A percentile compares a stretch with the other conserved stretches of the same genome.
Conservation (phyloP, 2,888 invertebrate genomes). For the Chalcosyrphus nemorum region DNA sequence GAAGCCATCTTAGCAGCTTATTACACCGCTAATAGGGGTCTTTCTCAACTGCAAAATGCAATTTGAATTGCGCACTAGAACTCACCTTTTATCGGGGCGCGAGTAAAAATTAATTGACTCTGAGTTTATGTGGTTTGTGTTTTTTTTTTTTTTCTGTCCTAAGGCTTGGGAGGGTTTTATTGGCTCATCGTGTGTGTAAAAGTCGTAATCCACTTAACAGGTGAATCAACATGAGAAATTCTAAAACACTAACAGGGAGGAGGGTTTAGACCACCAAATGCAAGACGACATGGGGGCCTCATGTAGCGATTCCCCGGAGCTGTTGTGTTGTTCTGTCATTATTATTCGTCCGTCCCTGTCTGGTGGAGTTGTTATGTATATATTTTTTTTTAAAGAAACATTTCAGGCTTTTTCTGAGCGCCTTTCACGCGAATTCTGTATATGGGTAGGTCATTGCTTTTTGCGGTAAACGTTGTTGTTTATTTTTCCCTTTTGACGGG, state of each 20-base stretch:
- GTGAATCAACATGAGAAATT: slow-evolving; percentile 51
- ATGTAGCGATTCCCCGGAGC: slow-evolving; percentile 40
- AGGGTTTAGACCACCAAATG: too few relatives aligned
- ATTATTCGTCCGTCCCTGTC: slow-evolving; percentile 20
- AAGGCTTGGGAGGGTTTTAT: slow-evolving; percentile 7
- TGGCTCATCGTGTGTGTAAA: slow-evolving; percentile 43
- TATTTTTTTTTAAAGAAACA: background rate
- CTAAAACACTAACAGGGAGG: too few relatives aligned
- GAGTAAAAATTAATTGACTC: slow-evolving; percentile 44
- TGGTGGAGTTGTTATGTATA: slow-evolving; percentile 20
- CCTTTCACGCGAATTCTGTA: slow-evolving; percentile 35
- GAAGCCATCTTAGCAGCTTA: slow-evolving; percentile 12
- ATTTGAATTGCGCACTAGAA: background rate
- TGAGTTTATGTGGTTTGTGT: slow-evolving; percentile 4
- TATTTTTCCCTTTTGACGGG: slow-evolving; percentile 34
- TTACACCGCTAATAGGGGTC: slow-evolving; percentile 14
- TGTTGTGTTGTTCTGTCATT: slow-evolving; percentile 53
- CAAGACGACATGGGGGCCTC: slow-evolving; percentile 14
- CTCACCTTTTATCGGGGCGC: background rate
- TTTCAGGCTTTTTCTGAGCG: slow-evolving; percentile 1
- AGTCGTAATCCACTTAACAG: slow-evolving; percentile 66
- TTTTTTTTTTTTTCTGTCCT: slow-evolving; percentile 23
- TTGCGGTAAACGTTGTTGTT: slow-evolving; percentile 51
- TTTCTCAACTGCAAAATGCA: slow-evolving; percentile 24
- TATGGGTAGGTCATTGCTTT: slow-evolving; percentile 67